Evolutionary conservation across 2,113 vertebrate species (phyloP), one percentile per base, ranked within the genome.

Genomic region (Oxyura jamaicensis): DNA sequence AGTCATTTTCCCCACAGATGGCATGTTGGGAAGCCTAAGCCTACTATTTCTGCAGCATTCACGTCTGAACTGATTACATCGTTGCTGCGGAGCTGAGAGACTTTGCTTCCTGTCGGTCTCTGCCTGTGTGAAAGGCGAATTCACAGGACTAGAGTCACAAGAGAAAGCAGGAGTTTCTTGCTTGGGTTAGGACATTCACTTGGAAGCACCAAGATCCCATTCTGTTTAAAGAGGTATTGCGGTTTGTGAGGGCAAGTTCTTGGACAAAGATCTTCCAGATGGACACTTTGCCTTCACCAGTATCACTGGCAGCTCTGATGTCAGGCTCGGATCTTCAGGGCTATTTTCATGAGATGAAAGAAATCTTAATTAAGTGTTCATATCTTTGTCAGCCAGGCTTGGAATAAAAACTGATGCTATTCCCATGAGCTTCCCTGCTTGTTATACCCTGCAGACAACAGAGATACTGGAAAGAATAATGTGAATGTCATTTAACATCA

Each of bases 321-420:
- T 75, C 77, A 84, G 88, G 33, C 86, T 76, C 53, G 75, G 69
- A 91, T 95, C 83, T 91, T 84, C 83, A 50, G 62, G 77, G 77
- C 58, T 79, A 66, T 85, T 95, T 87, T 87, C 23, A 68, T 26
- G 44, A 84, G 66, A 89, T 91, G 66, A 96, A 96, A 97, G 77
- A 91, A 93, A 48, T 79, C 77, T 82, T 95, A 96, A 93, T 96
- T 95, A 93, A 93, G 56, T 65, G 80, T 53, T 92, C 81, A 10
- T 96, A 95, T 96, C 94, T 93, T 91, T 82, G 89, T 92, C 81
- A 89, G 67, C 74, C 93, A 97, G 91, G 67, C 91, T 95, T 35
- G 56, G 83, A 95, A 84, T 73, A 86, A 96, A 86, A 96, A 92
- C 36, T 85, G 62, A 87, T 92, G 69, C 0, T 2, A 84, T 84